Conservation (phyloP, 2,797 vertebrate genomes). For the Coccyzus lansbergi region DNA sequence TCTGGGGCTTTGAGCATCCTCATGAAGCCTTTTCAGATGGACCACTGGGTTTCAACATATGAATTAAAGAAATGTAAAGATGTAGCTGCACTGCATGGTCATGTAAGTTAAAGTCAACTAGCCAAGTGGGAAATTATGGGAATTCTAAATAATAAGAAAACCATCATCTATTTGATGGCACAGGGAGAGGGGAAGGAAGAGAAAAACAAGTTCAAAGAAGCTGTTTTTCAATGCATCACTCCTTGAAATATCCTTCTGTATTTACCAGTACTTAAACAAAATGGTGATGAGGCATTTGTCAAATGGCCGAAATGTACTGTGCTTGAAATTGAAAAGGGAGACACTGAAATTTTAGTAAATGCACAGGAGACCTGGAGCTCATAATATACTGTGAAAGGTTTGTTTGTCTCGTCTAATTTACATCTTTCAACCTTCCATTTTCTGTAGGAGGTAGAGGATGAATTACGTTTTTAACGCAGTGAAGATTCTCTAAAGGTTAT, state of each 20-base stretch:
- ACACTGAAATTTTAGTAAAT: conserved; percentile 4
- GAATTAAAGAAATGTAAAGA: background rate
- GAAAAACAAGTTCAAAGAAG: background rate
- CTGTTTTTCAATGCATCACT: background rate
- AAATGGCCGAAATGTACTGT: background rate
- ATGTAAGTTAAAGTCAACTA: background rate
- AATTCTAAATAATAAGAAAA: background rate
- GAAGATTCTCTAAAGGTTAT: conserved; percentile 52
- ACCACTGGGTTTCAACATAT: background rate
- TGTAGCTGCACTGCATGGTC: background rate
- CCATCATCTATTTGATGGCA: background rate
- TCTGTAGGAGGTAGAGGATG: background rate
- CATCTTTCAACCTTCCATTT: conserved; percentile 40
- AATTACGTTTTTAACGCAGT: background rate
- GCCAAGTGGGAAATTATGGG: background rate
- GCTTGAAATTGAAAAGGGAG: conserved; percentile 4
- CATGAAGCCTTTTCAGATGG: background rate
- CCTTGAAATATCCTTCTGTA: background rate
- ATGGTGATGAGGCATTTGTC: background rate
- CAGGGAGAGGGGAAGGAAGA: background rate
- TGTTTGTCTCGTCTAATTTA: conserved; percentile 51
- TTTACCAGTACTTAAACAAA: background rate
- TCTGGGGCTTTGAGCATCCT: background rate
- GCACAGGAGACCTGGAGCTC: background rate
- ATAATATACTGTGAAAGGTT: conserved; percentile 1